Evolutionary conservation across 37 sponge, comb jelly and placozoan genomes (phyloP), one percentile per base, ranked within the genome.

Genomic region (Aplysina aerophoba): DNA sequence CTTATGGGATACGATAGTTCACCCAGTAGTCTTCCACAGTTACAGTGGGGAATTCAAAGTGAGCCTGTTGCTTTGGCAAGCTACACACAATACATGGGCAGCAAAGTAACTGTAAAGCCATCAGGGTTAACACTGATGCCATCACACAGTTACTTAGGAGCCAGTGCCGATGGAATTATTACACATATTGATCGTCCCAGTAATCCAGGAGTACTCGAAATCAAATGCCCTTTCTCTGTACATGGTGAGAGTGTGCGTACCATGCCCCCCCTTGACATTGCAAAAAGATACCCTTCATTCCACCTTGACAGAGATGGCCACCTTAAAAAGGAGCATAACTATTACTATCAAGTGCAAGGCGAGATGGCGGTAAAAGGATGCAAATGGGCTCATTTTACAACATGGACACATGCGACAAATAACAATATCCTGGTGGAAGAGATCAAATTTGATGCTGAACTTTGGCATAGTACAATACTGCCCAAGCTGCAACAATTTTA

Each of bases 151-250:
- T 25, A 67, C 69, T 24, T 67, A 27, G 69, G 69, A 25, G 69
- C 69, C 19, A 24, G 13, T 16, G 15, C 69, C 13, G 69, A 67
- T 67, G 69, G 69, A 27, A 21, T 67, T 11, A 39, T 67, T 14
- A 25, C 69, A 67, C 15, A 67, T 67, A 21, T 25, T 28, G 13
- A 28, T 13, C n/a, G 24, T 41, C 41, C 14, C 24, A 75, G 15
- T 14, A 41, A 35, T 15, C 15, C 20, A 28, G 81, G 81, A 19
- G 33, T 81, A 30, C 20, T 81, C 15, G 81, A 81, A 57, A 55
- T 81, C 13, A 81, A 81, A 57, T 81, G 59, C 31, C 81, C 81
- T 19, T 81, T 58, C n/a, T 67, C 69, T 14, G n/a, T 67, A 25
- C 27, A 67, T 14, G n/a, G n/a, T 16, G 14, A 24, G 27, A 21